These are phyloP conservation scores for Cynaeus angustus DNA, from an alignment of 2,888 invertebrate genomes.

Conservation along the genomic window DNA sequence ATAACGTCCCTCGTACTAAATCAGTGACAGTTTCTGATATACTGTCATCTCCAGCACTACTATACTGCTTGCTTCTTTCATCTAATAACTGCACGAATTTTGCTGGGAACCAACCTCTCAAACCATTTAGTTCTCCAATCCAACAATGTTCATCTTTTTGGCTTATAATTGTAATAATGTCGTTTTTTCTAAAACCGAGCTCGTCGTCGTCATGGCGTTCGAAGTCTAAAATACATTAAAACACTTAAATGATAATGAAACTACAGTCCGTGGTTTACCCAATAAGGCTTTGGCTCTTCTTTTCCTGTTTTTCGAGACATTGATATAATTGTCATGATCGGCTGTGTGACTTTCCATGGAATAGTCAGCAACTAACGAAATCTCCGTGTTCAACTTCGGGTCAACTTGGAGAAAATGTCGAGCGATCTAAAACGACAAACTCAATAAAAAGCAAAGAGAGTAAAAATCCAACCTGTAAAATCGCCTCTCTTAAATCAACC, in stretches of 20 bases:
- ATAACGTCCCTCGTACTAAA: constrained; percentile 93
- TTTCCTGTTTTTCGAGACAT: constrained; percentile 89
- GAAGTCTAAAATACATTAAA: constrained; percentile 89
- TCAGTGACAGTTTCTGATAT: constrained; percentile 98
- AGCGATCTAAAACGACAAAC: constrained; percentile 75
- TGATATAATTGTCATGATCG: constrained; percentile 96
- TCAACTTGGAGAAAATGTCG: constrained; percentile 96
- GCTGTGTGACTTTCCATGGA: constrained; percentile 95
- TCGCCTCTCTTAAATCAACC: constrained; percentile 97
- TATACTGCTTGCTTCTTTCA: constrained; percentile 93
- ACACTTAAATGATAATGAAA: too few species aligned
- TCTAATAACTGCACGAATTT: constrained; percentile 97
- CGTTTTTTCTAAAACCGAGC: constrained; percentile 97
- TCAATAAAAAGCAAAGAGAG: constrained; percentile 15
- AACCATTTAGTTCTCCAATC: constrained; percentile 97
- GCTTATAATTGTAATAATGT: constrained; percentile 97
- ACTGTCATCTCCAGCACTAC: constrained; percentile 96
- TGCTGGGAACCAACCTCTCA: constrained; percentile 97
- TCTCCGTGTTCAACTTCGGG: constrained; percentile 87
- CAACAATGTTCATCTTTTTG: constrained; percentile 99
- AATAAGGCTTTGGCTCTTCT: constrained; percentile 95
- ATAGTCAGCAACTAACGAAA: constrained; percentile 92
- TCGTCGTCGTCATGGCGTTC: constrained; percentile 99
- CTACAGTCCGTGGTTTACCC: constrained; percentile 71
- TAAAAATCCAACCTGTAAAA: constrained; percentile 80